Evolutionary conservation across 92 coral and sea anemone species (phyloP).

Genomic region (Heliopora coerulea): DNA sequence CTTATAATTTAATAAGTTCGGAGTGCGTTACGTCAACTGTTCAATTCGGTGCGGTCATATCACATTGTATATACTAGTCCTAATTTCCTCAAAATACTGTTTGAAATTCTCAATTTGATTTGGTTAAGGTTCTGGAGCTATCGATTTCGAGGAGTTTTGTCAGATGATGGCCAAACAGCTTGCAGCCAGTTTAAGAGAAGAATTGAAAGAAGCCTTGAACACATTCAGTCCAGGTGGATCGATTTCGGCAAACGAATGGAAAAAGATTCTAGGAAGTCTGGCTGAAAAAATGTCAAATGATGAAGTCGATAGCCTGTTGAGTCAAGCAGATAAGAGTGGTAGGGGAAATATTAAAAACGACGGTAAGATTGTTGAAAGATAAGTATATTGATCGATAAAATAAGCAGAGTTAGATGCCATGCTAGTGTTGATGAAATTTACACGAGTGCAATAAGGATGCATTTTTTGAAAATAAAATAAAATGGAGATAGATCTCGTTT

Average conservation of each 20-base stretch:
- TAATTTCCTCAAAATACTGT: too few species aligned
- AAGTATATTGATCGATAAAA: too few species aligned
- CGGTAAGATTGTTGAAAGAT: too few species aligned
- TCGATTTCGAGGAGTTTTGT: constrained; percentile 73
- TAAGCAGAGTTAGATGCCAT: too few species aligned
- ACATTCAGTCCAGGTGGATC: constrained; percentile 78
- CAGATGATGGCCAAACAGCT: constrained; percentile 81
- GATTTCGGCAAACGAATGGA: constrained; percentile 67
- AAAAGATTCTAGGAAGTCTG: constrained; percentile 73
- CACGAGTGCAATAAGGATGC: too few species aligned
- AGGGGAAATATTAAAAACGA: constrained; percentile 77
- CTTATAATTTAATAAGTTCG: too few species aligned
- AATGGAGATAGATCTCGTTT: too few species aligned
- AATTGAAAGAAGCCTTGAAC: constrained; percentile 75
- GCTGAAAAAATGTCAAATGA: constrained; percentile 80
- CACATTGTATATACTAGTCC: too few species aligned
- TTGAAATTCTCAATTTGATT: background rate
- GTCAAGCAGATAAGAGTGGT: constrained; percentile 74
- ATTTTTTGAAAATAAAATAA: too few species aligned
- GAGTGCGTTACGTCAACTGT: too few species aligned
- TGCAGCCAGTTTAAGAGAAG: constrained; percentile 70
- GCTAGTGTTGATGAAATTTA: too few species aligned
- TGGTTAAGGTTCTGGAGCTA: constrained; percentile 61
- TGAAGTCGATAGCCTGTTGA: constrained; percentile 75
- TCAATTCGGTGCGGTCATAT: too few species aligned